Conservation (phyloP, 2,113 vertebrate species). For the Prunella himalayana region DNA sequence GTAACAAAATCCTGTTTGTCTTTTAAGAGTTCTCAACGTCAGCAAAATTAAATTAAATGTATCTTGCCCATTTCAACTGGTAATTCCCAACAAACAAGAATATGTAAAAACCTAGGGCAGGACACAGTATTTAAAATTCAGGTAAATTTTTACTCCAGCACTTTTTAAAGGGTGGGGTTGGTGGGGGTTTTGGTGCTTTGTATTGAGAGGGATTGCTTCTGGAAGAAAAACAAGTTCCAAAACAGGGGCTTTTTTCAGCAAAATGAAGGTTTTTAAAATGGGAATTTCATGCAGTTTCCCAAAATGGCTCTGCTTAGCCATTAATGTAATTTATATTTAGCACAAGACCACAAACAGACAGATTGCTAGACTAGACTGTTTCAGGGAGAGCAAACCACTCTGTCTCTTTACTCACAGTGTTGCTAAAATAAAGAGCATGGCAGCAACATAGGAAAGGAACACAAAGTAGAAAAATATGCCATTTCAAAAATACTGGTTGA, state of each 20-base stretch:
- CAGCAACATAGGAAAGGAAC: background rate
- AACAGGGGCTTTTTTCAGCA: background rate
- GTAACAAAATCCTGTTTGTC: background rate
- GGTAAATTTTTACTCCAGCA: background rate
- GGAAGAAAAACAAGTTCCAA: background rate
- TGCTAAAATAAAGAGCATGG: background rate
- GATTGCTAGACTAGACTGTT: background rate
- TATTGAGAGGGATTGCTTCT: background rate
- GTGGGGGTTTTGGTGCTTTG: background rate
- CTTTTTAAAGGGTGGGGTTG: background rate
- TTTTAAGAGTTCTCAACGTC: background rate
- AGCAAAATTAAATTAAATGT: background rate
- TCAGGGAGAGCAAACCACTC: background rate
- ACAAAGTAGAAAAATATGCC: background rate
- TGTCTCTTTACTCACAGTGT: background rate
- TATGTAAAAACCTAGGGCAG: background rate
- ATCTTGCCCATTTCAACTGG: background rate
- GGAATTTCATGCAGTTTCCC: constrained; percentile 21
- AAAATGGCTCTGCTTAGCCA: constrained; percentile 25
- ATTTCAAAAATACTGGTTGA: background rate
- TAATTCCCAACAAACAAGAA: background rate
- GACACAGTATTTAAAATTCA: background rate
- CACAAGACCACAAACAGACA: constrained; percentile 34
- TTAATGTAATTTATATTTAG: constrained; percentile 53
- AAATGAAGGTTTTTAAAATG: constrained; percentile 9